phyloP scores from a whole-genome alignment of 23 tunicate genomes.

The Pegea sp. region DNA sequence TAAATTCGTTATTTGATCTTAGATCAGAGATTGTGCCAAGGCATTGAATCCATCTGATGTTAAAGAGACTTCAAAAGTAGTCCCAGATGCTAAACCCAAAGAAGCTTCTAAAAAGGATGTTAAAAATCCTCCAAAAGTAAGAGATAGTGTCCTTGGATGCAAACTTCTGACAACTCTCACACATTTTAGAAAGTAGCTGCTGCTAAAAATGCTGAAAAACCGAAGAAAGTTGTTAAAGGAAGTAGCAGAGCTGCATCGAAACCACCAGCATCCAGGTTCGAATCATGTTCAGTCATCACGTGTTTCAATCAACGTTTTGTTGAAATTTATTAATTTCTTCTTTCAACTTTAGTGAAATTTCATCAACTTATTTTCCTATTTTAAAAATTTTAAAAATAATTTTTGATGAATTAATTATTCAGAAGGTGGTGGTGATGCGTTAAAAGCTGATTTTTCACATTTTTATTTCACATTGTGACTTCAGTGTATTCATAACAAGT shows the following conservation, averaged over 20 bases:
- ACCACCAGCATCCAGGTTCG: neutral
- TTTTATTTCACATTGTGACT: too few species aligned
- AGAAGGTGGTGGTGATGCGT: too few species aligned
- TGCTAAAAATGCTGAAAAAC: conserved; percentile 7
- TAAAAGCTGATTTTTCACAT: too few species aligned
- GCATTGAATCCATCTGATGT: neutral
- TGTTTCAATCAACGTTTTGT: too few species aligned
- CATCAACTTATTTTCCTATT: too few species aligned
- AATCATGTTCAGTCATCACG: neutral
- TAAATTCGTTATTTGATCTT: neutral
- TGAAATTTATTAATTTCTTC: too few species aligned
- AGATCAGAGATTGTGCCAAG: neutral
- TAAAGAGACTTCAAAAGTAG: neutral
- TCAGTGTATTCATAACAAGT: too few species aligned
- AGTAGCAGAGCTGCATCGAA: neutral
- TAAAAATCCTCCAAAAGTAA: too few species aligned
- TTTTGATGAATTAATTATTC: too few species aligned
- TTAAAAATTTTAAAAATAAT: too few species aligned
- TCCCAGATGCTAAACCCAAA: neutral
- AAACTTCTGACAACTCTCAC: neutral
- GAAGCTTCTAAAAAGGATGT: neutral
- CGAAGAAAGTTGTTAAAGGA: conserved; percentile 11
- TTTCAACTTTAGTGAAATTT: too few species aligned
- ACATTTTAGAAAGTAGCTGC: neutral
- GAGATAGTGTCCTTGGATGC: too few species aligned